These are phyloP conservation scores for Psophia crepitans DNA, from an alignment of 2,113 vertebrate genomes.

Conservation along the genomic window DNA sequence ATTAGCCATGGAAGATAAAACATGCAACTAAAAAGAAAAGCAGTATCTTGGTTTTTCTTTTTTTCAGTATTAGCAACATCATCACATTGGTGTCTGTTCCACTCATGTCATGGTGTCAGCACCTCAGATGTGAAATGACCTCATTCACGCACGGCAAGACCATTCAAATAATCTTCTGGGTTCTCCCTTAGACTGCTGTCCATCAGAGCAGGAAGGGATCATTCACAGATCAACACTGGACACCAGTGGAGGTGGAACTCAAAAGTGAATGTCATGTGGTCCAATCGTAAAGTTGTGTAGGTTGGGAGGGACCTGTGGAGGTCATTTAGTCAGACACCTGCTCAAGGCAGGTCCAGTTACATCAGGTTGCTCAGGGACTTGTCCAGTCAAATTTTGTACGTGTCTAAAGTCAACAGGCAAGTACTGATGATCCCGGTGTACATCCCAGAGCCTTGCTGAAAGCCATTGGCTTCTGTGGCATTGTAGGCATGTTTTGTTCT, in stretches of 20 bases:
- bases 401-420: rapidly evolving
- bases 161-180: neutral
- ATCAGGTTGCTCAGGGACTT: neutral
- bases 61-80: neutral
- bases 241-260: neutral
- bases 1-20: neutral
- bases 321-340: neutral
- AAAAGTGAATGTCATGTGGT: neutral
- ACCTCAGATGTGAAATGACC: neutral
- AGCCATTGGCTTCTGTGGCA: neutral
- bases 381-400: neutral
- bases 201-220: neutral
- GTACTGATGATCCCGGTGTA: neutral
- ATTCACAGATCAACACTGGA: neutral
- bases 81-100: neutral
- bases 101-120: neutral
- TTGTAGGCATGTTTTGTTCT: neutral
- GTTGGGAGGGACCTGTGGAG: neutral
- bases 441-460: neutral
- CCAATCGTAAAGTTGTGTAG: neutral
- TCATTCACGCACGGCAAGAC: neutral
- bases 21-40: conserved; percentile 2
- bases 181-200: neutral
- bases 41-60: neutral
- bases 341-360: neutral